These are phyloP conservation scores for Melieria picta DNA, from an alignment of 2,888 invertebrate species.

Conservation along the genomic window DNA sequence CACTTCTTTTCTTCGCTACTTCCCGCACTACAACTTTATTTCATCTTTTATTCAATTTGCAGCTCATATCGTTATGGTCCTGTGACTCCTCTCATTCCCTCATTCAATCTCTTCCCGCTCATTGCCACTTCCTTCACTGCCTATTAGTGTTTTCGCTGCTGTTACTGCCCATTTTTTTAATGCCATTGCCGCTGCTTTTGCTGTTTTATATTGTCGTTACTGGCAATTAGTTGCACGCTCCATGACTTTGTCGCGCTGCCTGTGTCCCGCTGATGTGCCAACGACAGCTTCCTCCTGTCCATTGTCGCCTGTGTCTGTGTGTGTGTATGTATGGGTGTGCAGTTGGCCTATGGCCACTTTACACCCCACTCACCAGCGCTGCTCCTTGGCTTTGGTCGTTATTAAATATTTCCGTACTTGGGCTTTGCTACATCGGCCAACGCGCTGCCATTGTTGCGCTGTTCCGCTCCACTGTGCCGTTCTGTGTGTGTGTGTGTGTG, in stretches of 20 bases:
- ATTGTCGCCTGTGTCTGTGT: not conserved
- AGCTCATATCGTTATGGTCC: too few relatives aligned
- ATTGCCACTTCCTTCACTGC: not conserved
- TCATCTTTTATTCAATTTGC: too few relatives aligned
- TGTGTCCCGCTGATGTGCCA: too few relatives aligned
- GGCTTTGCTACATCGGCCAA: too few relatives aligned
- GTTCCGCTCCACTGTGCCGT: not conserved
- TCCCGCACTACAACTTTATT: too few relatives aligned
- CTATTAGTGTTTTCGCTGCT: conserved; percentile 16
- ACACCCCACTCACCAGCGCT: conserved; percentile 8
- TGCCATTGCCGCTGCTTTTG: too few relatives aligned
- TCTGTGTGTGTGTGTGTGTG: too few relatives aligned
- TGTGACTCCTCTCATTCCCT: too few relatives aligned
- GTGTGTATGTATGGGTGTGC: not conserved
- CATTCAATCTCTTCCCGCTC: not conserved
- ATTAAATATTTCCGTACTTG: too few relatives aligned
- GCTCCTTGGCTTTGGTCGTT: not conserved
- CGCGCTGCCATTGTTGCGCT: not conserved
- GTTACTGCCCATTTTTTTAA: not conserved
- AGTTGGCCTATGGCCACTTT: not conserved
- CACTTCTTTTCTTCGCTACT: too few relatives aligned
- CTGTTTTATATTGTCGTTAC: too few relatives aligned
- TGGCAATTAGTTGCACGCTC: conserved; percentile 27
- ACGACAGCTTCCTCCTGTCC: too few relatives aligned
- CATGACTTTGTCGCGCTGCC: not conserved